Evolutionary conservation across 1,140 invertebrate species (phyloP), one percentile per base, ranked within the genome.

Genomic region (Drosophila bocqueti): DNA sequence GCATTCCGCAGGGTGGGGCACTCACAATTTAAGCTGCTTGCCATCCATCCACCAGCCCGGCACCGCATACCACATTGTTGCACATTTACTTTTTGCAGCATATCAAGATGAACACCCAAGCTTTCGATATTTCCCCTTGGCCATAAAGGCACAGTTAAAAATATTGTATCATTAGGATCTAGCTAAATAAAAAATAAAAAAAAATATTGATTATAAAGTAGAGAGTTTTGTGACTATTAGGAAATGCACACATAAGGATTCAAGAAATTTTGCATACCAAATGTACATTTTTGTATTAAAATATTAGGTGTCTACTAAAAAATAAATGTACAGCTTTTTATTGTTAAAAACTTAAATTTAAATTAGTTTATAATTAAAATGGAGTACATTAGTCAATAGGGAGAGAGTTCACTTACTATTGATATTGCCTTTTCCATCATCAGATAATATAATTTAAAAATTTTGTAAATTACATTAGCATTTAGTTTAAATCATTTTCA

Each of bases 51-150:
- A 26, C 21, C 63, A 34, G 13, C 52, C 52, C 34, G 15, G 52
- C 69, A 52, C n/a, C 38, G 16, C 47, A 31, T 24, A 43, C 64
- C 69, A 81, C 68, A 77, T 77, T 84, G 84, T 87, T 87, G 84
- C 84, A 89, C 81, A 87, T 89, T 87, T 81, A 84, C 69, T 73
- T 89, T 87, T 84, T 79, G 66, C 75, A 69, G 74, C 69, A 50
- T 73, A 73, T 73, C 67, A 74, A 73, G 67, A 73, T 49, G 46
- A 52, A 24, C 46, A 54, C 67, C 43, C 55, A 73, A 74, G 71
- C 61, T 73, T 74, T 61, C 68, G n/a, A 73, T 73, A 73, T 73
- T 73, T 60, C 46, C 46, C 18, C 24, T 24, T 40, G 15, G 31
- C 29, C 63, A 54, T 11, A 8, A 4, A 4, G 3, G 38, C 67